Base-by-base conservation (phyloP, 2,113 vertebrate genomes). In the Brachirus orientalis region DNA sequence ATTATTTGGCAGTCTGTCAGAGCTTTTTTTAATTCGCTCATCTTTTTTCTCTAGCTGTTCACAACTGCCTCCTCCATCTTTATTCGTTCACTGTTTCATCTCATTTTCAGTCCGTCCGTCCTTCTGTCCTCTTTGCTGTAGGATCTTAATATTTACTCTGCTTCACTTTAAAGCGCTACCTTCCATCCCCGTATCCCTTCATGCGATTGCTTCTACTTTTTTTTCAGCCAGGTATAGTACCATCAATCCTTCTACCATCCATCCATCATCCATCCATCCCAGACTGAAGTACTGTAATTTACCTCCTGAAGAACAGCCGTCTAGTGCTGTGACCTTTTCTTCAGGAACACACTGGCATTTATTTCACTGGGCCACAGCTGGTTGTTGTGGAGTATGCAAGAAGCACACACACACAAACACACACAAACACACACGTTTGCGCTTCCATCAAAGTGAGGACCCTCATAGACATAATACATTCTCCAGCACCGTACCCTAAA, bases 291-390 rank as follows among this genome's bases (percentile, higher is more conserved):
- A 43, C 67, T 78, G 78, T 88, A 70, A 83, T 85, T 84, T 85
- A 75, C 79, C 74, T 57, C 82, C 78, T 33, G 55, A 51, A 60
- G 69, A 69, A 71, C 38, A 70, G 52, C 69, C 36, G 70, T 74
- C 61, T 58, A 20, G 28, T 64, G 66, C 65, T 6, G 40, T 88
- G 79, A 88, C 88, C 90, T 86, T 90, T 84, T 76, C 72, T 79
- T 61, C 50, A 47, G 69, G 50, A 64, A 66, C 64, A 71, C 35
- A 71, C 35, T 54, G 71, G 18, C 66, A 69, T 70, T 71, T 65
- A 75, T 73, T 69, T 75, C 19, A 64, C 36, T 66, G 65, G 59
- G 67, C 48, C 48, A 8, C 66, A 68, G 79, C 63, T 73, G 61
- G 73, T 19, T 7, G 3, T 28, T 52, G 43, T 44, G 44, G 50